Percentiles rank a stretch among this genome's conserved stretches.
These are phyloP conservation scores for Isurus oxyrinchus DNA, from an alignment of 2,113 vertebrate genomes.

Conservation along the genomic window DNA sequence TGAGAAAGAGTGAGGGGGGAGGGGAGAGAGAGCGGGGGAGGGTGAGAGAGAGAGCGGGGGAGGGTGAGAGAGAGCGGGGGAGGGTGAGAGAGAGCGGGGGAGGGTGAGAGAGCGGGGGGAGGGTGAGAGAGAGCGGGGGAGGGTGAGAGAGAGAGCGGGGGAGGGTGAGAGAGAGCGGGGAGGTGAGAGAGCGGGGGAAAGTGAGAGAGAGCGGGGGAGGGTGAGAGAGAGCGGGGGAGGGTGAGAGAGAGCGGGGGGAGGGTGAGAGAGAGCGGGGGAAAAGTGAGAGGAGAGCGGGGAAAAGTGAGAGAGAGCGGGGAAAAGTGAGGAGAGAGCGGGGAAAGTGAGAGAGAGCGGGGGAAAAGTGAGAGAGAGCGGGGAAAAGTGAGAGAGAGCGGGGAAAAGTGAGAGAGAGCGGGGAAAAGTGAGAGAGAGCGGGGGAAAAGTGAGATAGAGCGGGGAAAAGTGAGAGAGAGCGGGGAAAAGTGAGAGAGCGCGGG, in stretches of 20 bases:
- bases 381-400: background rate
- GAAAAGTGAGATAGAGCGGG: fast-evolving
- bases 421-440: background rate
- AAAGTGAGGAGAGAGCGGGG: no score
- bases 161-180: no score
- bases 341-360: no score
- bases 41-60: background rate
- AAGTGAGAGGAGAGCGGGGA: background rate
- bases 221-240: fast-evolving
- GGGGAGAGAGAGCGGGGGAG: background rate
- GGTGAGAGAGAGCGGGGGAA: background rate
- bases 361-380: background rate
- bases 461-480: no score
- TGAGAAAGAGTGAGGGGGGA: background rate
- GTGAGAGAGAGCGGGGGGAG: background rate
- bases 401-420: no score
- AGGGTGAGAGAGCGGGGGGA: no score
- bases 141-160: background rate
- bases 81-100: no score
- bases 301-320: background rate
- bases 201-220: no score
- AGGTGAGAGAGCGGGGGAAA: background rate
- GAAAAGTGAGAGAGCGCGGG: no score
- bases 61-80: no score
- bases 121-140: background rate